Percentiles rank a stretch among this genome's conserved stretches.
phyloP scores from a whole-genome alignment of 2,888 invertebrate genomes.

The Calameuta pallipes region DNA sequence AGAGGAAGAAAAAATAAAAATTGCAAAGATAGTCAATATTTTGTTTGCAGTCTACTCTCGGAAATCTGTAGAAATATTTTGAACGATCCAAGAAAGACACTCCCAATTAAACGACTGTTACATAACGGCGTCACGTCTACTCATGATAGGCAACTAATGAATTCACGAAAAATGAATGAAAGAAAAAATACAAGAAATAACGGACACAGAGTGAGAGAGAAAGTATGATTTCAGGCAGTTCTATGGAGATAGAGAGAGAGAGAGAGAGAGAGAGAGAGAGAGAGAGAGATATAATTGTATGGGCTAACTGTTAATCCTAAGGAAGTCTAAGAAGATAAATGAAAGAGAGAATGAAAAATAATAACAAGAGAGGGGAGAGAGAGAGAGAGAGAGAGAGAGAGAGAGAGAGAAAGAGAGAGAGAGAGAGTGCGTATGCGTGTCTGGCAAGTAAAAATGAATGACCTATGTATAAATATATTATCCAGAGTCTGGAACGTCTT shows the following conservation, averaged over 20 bases:
- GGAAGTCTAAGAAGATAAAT: conserved; percentile 11
- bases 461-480: conserved; percentile 27
- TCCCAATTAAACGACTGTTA: background rate
- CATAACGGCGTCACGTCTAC: background rate
- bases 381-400: conserved; percentile 6
- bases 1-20: background rate
- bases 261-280: no score
- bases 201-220: background rate
- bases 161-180: background rate
- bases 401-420: conserved; percentile 3
- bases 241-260: no score
- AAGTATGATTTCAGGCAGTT: background rate
- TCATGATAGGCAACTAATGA: background rate
- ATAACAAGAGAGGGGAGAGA: conserved; percentile 2
- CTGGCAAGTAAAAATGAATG: background rate
- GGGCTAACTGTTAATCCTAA: conserved; percentile 27
- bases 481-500: background rate
- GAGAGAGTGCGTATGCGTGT: background rate
- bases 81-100: background rate
- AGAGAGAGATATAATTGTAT: background rate
- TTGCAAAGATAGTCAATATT: background rate
- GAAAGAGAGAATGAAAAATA: conserved; percentile 6
- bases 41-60: background rate
- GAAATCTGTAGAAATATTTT: background rate
- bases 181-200: conserved; percentile 6